These are phyloP conservation scores for Tauraco hartlaubi DNA, from an alignment of 2,797 vertebrate genomes.

Conservation along the genomic window DNA sequence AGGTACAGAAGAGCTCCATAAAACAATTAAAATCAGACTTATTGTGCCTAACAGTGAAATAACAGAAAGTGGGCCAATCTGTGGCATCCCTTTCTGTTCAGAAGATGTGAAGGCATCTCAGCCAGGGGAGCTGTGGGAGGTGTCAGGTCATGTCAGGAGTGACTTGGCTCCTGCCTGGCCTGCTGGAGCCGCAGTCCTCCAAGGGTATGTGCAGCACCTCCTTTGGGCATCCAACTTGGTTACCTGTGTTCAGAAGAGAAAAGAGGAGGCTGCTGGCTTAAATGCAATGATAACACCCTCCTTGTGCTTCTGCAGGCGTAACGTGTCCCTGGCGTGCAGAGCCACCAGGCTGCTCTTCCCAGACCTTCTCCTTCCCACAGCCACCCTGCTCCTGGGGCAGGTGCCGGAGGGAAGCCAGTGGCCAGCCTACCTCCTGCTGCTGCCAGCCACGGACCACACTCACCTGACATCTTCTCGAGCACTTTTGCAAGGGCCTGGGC, in stretches of 20 bases:
- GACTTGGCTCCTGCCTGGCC: not conserved
- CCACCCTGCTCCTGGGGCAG: not conserved
- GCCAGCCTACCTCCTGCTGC: not conserved
- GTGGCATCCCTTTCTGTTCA: not conserved
- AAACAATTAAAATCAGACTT: not conserved
- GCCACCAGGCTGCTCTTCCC: not conserved
- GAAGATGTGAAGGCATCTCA: not conserved
- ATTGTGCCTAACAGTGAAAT: not conserved
- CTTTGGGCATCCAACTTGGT: not conserved
- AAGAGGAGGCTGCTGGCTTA: not conserved
- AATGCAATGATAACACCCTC: not conserved
- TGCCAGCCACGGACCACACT: not conserved
- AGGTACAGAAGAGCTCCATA: not conserved
- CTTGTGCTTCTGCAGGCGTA: not conserved
- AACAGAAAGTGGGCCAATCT: not conserved
- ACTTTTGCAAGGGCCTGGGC: not conserved
- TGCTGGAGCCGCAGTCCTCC: not conserved
- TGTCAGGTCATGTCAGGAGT: not conserved
- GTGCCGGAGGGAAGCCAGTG: no score
- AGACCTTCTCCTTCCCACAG: not conserved
- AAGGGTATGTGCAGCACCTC: not conserved
- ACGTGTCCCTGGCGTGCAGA: accelerated
- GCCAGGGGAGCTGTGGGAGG: not conserved
- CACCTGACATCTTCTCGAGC: not conserved
- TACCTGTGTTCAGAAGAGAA: not conserved